These are phyloP conservation scores for Himalopsyche tibetana DNA, from an alignment of 2,888 invertebrate species.

Conservation along the genomic window DNA sequence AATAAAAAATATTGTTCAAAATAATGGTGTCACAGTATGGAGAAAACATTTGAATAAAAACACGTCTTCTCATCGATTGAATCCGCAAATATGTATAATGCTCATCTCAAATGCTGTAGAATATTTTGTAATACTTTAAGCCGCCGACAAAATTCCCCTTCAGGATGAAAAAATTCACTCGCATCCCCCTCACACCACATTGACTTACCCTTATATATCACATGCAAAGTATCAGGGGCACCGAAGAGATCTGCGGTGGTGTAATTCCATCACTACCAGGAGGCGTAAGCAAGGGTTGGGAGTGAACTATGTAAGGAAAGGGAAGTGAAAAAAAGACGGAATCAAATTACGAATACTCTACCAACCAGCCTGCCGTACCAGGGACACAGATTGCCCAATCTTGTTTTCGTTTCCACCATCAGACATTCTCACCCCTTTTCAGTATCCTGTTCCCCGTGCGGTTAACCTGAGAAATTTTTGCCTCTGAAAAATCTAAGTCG, in stretches of 20 bases:
- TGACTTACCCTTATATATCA: conserved; percentile 49
- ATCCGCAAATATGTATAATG: conserved; percentile 55
- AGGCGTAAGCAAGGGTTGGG: conserved; percentile 29
- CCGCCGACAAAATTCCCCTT: conserved; percentile 48
- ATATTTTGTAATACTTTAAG: conserved; percentile 65
- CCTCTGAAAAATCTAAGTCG: conserved; percentile 16
- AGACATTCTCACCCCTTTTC: conserved; percentile 48
- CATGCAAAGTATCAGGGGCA: conserved; percentile 51
- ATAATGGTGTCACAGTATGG: too few relatives aligned
- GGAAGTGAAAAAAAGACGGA: conserved; percentile 57
- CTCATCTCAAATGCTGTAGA: conserved; percentile 63
- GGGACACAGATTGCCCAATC: conserved; percentile 64
- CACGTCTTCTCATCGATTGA: conserved; percentile 60
- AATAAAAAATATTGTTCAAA: too few relatives aligned
- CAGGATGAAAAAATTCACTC: conserved; percentile 50
- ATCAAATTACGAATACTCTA: conserved; percentile 63
- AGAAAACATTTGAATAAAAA: conserved; percentile 48
- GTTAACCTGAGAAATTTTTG: conserved; percentile 55
- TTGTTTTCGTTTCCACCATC: conserved; percentile 62
- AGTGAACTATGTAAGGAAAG: conserved; percentile 8
- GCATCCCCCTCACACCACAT: conserved; percentile 44
- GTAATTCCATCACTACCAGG: conserved; percentile 52
- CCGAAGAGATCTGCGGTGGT: conserved; percentile 51
- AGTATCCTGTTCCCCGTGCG: conserved; percentile 49
- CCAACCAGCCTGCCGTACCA: conserved; percentile 59